Base-by-base conservation (phyloP, 1,140 invertebrate genomes). In the Hylaeus anthracinus region DNA sequence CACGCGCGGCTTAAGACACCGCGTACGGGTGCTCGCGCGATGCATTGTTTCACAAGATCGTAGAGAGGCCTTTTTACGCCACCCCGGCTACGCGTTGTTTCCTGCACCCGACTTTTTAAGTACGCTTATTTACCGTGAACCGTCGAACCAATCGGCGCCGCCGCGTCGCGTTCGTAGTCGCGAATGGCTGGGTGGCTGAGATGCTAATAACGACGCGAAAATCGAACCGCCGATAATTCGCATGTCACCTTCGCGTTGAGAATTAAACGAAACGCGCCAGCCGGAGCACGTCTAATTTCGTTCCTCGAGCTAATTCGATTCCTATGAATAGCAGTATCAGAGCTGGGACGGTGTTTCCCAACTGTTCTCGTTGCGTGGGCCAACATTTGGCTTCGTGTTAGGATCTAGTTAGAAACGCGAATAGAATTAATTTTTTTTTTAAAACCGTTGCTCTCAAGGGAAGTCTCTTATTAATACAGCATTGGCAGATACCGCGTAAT, bases 11-110 rank as follows among this genome's bases (percentile, higher is more conserved):
- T 77, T 14, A 60, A 70, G 81, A 83, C 55, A 67, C 64, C 64
- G 56, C 60, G 74, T 60, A 43, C 48, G 37, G 45, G 45, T 53
- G 39, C 70, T 70, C 14, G 76, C 71, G 37, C 55, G 60, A 78
- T 76, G 72, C 63, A 87, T 87, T 88, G 86, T 88, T 87, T 76
- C n/a, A 65, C 64, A 58, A 66, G 66, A 66, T 43, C 63, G 61
- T 65, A 87, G 79, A 82, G 86, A 85, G 71, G 73, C 86, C 86
- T 85, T 83, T 88, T 82, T 87, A 82, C 58, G 48, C 66, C 26
- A 72, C 67, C 83, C 60, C 71, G 53, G n/a, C 73, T 64, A 9
- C 58, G 37, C 76, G 53, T 83, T 81, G 43, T 58, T 66, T 79
- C 55, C 82, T 82, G 74, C 60, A 67, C 72, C 58, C 61, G 15